Evolutionary conservation across 2,888 invertebrate species (phyloP), one percentile per base, ranked within the genome.

Genomic region (Callosobruchus maculatus): DNA sequence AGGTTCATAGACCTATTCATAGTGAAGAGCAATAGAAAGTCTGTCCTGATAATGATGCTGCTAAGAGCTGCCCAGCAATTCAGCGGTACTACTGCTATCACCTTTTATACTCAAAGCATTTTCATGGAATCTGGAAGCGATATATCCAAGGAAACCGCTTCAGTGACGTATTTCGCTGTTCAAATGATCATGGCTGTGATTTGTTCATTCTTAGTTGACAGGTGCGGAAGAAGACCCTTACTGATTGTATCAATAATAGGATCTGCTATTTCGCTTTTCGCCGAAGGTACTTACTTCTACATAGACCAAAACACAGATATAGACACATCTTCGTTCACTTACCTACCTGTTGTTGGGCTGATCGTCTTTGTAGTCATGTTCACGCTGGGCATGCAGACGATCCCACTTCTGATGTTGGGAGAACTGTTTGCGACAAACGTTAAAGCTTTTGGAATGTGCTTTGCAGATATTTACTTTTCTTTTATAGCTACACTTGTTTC

Each of bases 11-110:
- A 92, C 81, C 84, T 92, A 67, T 82, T 92, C 74, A 87, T 88
- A 20, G 89, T 90, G 77, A 88, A 88, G 49, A 90, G 89, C 0
- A 91, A 91, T 81, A 88, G 90, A 77, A 90, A 90, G 85, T 93
- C 93, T 0, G 87, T 93, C 80, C 87, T 90, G 80, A 90, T 93
- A 72, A 89, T 90, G 73, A 83, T 92, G 69, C 89, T 90, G 9
- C 86, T 93, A 3, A 87, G 90, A 83, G 83, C 88, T 0, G 87
- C 89, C 66, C 90, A 91, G 74, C 86, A 87, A 75, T 79, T 92
- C 68, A 90, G 91, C 80, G 92, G 92, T 0, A 90, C 90, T 72
- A 91, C 91, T 49, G 91, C 91, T 0, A 89, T 92, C 2, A 89
- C 91, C 0, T 90, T 91, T 4, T 92, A 92, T 80, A 89, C 91